Percentiles rank a stretch among this genome's conserved stretches.
phyloP scores from a whole-genome alignment of 2,888 invertebrate species.

The Holacanthella duospinosa region DNA sequence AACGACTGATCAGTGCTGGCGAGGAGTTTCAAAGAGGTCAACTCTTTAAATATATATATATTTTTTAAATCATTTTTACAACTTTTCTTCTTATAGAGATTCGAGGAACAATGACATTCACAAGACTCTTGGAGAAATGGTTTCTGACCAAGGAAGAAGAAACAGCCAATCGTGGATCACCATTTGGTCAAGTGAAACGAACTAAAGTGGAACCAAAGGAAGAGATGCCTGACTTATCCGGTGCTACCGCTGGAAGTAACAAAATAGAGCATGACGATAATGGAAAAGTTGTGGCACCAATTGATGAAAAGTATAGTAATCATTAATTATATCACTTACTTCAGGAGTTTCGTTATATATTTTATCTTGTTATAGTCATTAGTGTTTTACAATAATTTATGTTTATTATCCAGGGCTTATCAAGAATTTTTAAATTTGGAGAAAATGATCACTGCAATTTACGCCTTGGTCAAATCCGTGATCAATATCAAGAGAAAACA shows the following conservation, averaged over 20 bases:
- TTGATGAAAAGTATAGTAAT: constrained; percentile 17
- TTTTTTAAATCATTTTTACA: neutral
- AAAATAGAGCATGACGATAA: neutral
- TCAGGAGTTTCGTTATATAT: neutral
- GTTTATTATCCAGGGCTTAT: constrained; percentile 13
- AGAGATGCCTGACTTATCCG: constrained; percentile 2
- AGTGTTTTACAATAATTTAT: neutral
- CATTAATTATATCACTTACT: neutral
- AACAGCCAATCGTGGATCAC: constrained; percentile 11
- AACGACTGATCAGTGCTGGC: constrained; percentile 24
- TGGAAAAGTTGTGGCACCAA: neutral
- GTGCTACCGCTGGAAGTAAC: neutral
- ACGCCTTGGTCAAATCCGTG: constrained; percentile 24
- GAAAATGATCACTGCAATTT: constrained; percentile 24
- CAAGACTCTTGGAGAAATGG: constrained; percentile 20
- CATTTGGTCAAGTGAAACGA: constrained; percentile 11
- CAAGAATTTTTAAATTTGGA: constrained; percentile 25
- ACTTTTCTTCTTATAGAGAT: constrained; percentile 10
- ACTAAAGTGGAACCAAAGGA: neutral
- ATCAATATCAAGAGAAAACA: constrained; percentile 22
- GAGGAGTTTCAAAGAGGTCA: constrained; percentile 26
- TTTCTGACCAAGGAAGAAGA: constrained; percentile 17
- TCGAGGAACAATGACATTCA: constrained; percentile 13
- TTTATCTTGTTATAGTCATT: neutral
- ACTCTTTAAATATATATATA: neutral